A percentile compares a stretch with the other conserved stretches of the same genome.
Conservation (phyloP, 2,113 vertebrate genomes). For the Chascanopsetta lugubris region DNA sequence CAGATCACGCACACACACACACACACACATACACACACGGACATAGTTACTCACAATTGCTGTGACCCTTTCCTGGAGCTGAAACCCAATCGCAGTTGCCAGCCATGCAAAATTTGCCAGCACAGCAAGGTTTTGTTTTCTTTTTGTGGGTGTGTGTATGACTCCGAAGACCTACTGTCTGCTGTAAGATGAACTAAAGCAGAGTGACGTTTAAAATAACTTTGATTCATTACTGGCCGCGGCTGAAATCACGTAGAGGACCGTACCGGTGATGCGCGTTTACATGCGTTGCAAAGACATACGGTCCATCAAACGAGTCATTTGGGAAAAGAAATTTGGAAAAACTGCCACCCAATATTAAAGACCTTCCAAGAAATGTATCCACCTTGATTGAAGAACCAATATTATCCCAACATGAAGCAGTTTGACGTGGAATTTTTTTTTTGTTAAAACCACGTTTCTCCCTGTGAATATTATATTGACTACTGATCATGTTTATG, state of each 20-base stretch:
- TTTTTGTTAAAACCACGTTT: no score
- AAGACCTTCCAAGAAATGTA: no score
- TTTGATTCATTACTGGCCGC: constrained; percentile 3
- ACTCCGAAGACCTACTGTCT: constrained; percentile 35
- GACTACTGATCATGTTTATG: no score
- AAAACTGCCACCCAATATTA: no score
- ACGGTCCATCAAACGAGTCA: neutral
- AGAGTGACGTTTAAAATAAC: constrained; percentile 25
- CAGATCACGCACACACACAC: constrained; percentile 60
- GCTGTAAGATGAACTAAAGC: constrained; percentile 22
- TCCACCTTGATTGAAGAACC: no score
- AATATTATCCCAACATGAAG: no score
- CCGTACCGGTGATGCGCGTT: neutral
- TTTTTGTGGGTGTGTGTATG: constrained; percentile 34
- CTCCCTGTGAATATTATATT: no score
- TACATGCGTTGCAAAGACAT: constrained; percentile 9
- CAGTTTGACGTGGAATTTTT: no score
- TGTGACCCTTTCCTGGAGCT: constrained; percentile 64
- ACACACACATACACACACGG: constrained; percentile 31
- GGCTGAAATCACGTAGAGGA: neutral
- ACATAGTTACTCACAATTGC: constrained; percentile 50
- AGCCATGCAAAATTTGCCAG: constrained; percentile 59
- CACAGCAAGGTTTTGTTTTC: constrained; percentile 65
- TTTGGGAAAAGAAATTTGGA: neutral
- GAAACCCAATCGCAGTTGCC: constrained; percentile 59